phyloP scores from a whole-genome alignment of 2,888 invertebrate species.

The Agonopterix arenella region DNA sequence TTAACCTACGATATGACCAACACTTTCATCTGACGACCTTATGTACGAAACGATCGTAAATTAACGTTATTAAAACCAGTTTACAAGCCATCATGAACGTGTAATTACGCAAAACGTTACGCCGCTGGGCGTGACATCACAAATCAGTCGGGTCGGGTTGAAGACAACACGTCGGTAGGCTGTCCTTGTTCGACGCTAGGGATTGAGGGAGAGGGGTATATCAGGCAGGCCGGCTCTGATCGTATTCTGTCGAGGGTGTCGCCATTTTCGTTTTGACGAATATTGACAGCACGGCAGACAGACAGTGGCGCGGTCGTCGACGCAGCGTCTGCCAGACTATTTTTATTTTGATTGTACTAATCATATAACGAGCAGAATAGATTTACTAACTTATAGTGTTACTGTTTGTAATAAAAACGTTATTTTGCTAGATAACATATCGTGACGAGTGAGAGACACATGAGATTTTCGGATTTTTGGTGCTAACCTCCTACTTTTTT shows the following conservation, averaged over 20 bases:
- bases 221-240: constrained; percentile 62
- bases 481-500: constrained; percentile 72
- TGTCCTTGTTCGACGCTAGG: constrained; percentile 35
- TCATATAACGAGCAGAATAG: constrained; percentile 45
- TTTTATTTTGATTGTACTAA: constrained; percentile 72
- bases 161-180: constrained; percentile 60
- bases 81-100: constrained; percentile 61
- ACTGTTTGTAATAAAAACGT: constrained; percentile 40
- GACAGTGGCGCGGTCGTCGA: constrained; percentile 73
- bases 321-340: constrained; percentile 70
- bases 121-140: constrained; percentile 77
- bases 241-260: constrained; percentile 79
- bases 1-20: constrained; percentile 52
- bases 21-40: constrained; percentile 64
- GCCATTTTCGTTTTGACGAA: constrained; percentile 85
- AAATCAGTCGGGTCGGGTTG: constrained; percentile 68
- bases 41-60: constrained; percentile 57
- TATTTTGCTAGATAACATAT: constrained; percentile 36
- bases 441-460: constrained; percentile 52
- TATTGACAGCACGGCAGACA: constrained; percentile 81
- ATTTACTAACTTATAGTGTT: constrained; percentile 36
- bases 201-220: constrained; percentile 35
- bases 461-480: constrained; percentile 49
- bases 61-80: constrained; percentile 71
- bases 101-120: constrained; percentile 77